Percentiles rank a stretch among this genome's conserved stretches.
These are phyloP conservation scores for Camponotus fellah DNA, from an alignment of 2,888 invertebrate species.

Conservation along the genomic window DNA sequence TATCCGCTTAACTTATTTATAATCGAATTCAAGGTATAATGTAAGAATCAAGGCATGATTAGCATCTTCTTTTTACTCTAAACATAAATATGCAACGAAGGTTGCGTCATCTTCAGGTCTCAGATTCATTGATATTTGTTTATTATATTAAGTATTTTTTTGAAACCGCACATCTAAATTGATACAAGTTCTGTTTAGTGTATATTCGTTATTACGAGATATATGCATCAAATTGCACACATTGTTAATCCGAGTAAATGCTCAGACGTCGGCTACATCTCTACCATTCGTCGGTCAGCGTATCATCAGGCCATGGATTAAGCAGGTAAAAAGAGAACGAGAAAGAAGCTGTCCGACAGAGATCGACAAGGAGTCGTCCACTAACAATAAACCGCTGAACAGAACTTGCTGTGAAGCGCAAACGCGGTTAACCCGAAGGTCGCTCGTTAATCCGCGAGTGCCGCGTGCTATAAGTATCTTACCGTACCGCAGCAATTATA, in stretches of 20 bases:
- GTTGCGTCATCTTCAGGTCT: neutral
- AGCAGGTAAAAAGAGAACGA: slow-evolving; percentile 23
- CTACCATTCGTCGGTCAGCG: slow-evolving; percentile 8
- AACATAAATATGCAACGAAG: neutral
- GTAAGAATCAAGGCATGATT: neutral
- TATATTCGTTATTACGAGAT: neutral
- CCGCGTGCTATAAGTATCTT: neutral
- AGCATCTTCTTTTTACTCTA: neutral
- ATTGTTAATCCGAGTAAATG: slow-evolving; percentile 22
- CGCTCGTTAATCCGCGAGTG: slow-evolving; percentile 34
- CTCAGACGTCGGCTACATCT: slow-evolving; percentile 14
- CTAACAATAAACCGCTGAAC: slow-evolving; percentile 44
- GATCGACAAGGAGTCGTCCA: slow-evolving; percentile 41
- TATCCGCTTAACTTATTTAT: neutral
- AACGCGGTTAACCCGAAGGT: slow-evolving; percentile 45
- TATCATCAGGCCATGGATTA: slow-evolving; percentile 45
- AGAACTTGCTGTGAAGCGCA: slow-evolving; percentile 34
- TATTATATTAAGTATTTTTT: neutral
- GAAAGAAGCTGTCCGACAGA: slow-evolving; percentile 40
- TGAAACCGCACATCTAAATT: neutral
- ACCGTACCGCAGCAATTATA: neutral
- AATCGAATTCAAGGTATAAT: neutral
- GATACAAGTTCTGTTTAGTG: neutral
- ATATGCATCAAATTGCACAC: neutral
- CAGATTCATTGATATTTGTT: neutral